Conservation (phyloP, 1,140 invertebrate genomes). For the Eupeodes corollae region DNA sequence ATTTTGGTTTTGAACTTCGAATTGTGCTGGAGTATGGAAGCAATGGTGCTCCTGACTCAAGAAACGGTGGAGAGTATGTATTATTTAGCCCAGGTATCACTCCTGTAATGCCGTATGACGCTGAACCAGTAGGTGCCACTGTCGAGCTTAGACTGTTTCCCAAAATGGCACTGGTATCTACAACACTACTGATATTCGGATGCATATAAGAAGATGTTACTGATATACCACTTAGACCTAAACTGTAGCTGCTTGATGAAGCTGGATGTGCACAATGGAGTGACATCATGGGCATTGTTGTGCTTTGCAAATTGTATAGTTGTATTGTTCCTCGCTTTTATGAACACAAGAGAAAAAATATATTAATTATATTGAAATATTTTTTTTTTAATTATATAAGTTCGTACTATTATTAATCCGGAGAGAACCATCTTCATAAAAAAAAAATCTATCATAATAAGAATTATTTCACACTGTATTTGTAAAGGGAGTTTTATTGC, state of each 20-base stretch:
- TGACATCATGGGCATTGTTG: slow-evolving; percentile 49
- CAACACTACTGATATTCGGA: slow-evolving; percentile 27
- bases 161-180: slow-evolving; percentile 25
- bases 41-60: slow-evolving; percentile 34
- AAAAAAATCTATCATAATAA: too few relatives aligned
- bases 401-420: too few relatives aligned
- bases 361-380: too few relatives aligned
- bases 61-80: slow-evolving; percentile 26
- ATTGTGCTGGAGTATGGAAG: slow-evolving; percentile 50
- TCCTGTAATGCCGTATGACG: slow-evolving; percentile 20
- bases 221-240: slow-evolving; percentile 24
- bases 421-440: too few relatives aligned
- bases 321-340: slow-evolving; percentile 36
- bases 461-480: too few relatives aligned
- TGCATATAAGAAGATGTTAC: slow-evolving; percentile 24
- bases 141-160: slow-evolving; percentile 14
- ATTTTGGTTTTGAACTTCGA: slow-evolving; percentile 48
- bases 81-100: slow-evolving; percentile 17
- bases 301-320: slow-evolving; percentile 45
- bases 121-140: slow-evolving; percentile 25
- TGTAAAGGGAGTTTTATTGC: too few relatives aligned
- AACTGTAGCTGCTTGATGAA: slow-evolving; percentile 31
- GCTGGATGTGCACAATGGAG: slow-evolving; percentile 42
- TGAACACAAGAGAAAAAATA: too few relatives aligned
- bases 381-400: too few relatives aligned